Evolutionary conservation across 2,888 invertebrate genomes (phyloP).

Genomic region (Portevinia maculata): DNA sequence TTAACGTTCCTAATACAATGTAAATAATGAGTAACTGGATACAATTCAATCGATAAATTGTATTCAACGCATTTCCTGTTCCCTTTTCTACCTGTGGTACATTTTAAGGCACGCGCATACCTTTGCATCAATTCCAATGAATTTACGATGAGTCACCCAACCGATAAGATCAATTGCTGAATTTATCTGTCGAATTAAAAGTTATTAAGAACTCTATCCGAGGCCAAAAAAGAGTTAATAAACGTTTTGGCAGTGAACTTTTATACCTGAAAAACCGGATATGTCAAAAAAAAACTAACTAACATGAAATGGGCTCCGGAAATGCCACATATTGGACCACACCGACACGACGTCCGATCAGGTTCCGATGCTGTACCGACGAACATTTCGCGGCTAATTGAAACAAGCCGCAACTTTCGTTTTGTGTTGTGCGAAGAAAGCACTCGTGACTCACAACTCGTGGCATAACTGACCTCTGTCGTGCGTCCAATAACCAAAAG

Average conservation of each 20-base stretch:
- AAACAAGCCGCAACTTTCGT: conserved; percentile 58
- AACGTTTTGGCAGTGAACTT: conserved; percentile 12
- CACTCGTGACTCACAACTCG: conserved; percentile 51
- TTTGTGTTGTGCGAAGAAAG: conserved; percentile 50
- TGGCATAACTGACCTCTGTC: conserved; percentile 55
- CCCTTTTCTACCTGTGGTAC: background rate
- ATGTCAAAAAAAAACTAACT: conserved; percentile 19
- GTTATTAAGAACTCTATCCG: conserved; percentile 58
- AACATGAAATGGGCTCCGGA: conserved; percentile 47
- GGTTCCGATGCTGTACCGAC: background rate
- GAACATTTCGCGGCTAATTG: conserved; percentile 36
- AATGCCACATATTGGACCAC: conserved; percentile 48
- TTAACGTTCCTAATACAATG: background rate
- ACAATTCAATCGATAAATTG: background rate
- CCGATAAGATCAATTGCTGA: conserved; percentile 70
- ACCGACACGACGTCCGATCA: conserved; percentile 4
- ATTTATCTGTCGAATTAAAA: conserved; percentile 69
- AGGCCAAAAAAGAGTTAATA: conserved; percentile 27
- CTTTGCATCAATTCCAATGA: conserved; percentile 51
- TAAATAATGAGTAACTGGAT: background rate
- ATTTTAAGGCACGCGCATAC: conserved; percentile 57
- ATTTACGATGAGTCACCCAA: conserved; percentile 59
- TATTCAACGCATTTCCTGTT: background rate
- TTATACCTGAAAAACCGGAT: conserved; percentile 40
- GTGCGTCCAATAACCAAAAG: conserved; percentile 14